Evolutionary conservation across 2,888 invertebrate species (phyloP), one percentile per base, ranked within the genome.

Genomic region (Drosophila cognata): DNA sequence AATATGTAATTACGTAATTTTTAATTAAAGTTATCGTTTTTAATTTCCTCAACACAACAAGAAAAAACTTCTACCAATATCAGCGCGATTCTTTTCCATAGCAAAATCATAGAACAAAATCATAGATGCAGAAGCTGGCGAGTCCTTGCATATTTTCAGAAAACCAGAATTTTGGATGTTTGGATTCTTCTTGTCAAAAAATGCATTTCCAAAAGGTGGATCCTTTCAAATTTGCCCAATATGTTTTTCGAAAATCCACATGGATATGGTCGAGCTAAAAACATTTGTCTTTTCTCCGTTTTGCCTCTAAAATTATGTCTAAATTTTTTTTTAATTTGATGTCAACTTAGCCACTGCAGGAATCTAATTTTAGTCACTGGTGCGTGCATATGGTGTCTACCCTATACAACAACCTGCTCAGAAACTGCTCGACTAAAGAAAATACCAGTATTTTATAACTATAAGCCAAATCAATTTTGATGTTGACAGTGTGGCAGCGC

Each of bases 1-100:
- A 85, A 58, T n/a, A 77, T 79, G 60, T 73, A 79, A 74, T 70
- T 77, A 79, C 67, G 11, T 52, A 75, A 13, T 66, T 48, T 75
- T 67, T 56, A 60, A 63, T 38, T 72, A 8, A 56, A 68, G 31
- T 29, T 11, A n/a, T 53, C 2, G 25, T 38, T 41, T 38, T 61
- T 25, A n/a, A 38, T 38, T 56, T 55, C 18, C 13, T 1, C 18
- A 56, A 28, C 41, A 11, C 5, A 55, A 28, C 55, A 35, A n/a
- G 25, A 46, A 46, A 46, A 7, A 60, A 2, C 36, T 3, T 6
- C n/a, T 18, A 4, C 36, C 35, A 21, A n/a, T 28, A 28, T 35
- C 16, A 5, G 16, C 6, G 7, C 29, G 3, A 4, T 29, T 29
- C 11, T 7, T 36, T 60, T 29, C 21, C 2, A 21, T 21, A 21